Base-by-base conservation (phyloP, 1,140 invertebrate species). In the Drosophila tani region DNA sequence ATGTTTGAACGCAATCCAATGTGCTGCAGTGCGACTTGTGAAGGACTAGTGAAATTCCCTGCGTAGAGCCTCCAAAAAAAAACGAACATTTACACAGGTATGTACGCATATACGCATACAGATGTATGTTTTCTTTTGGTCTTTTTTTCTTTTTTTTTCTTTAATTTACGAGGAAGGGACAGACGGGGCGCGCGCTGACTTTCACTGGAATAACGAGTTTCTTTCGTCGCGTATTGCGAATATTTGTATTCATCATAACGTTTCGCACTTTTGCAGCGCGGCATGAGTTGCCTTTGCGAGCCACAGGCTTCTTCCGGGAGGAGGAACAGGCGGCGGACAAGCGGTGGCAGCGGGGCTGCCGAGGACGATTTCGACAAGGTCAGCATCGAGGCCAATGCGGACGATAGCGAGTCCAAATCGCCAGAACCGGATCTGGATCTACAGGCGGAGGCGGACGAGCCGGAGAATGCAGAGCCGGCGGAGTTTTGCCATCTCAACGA, bases 401-500 rank as follows among this genome's bases (percentile, higher is more conserved):
- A 62, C 40, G 68, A 56, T 17, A 60, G 29, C 21, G 45, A 77
- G 50, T 50, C 27, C 32, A 35, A 35, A 27, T 51, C 62, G 21
- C 40, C 57, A 11, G 40, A 51, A 11, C 24, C 75, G 40, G 46
- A 55, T n/a, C 29, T n/a, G 35, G 53, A 43, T 15, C 24, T 56
- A 3, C 60, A 82, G 38, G 50, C 45, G 49, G 47, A 82, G 38
- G 50, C 45, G 49, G 47, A 73, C 24, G 21, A 24, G 24, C 57
- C 40, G 4, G 21, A 38, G 7, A 12, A 35, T n/a, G 6, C 27
- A 7, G 21, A 41, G 38, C 53, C 35, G 21, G 60, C 62, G 40
- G 81, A 90, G 60, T 87, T 87, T 49, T 66, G 68, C 38, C 85
- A 78, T 53, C 51, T 87, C 12, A 64, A 47, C 45, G 73, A 88